phyloP scores from a whole-genome alignment of 2,113 vertebrate genomes.

The Vidua chalybeata region DNA sequence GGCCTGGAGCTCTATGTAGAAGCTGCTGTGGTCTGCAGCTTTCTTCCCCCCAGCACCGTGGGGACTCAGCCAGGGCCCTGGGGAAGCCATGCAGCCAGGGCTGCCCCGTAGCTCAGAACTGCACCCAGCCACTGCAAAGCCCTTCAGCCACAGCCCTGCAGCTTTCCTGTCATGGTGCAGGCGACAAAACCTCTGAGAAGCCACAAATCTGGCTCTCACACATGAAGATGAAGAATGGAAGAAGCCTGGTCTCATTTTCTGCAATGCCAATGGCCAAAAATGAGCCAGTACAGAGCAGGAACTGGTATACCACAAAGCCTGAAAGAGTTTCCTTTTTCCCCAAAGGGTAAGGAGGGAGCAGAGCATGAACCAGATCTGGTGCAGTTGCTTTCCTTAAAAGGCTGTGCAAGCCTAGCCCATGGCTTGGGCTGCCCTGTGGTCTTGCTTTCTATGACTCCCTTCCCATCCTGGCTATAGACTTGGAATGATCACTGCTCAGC shows the following conservation, averaged over 20 bases:
- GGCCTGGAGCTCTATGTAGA: not conserved
- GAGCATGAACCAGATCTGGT: not conserved
- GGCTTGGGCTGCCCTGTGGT: not conserved
- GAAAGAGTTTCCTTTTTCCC: not conserved
- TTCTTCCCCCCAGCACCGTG: not conserved
- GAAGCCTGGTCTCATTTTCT: not conserved
- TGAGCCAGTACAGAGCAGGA: not conserved
- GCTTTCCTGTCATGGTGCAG: not conserved
- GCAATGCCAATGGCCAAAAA: not conserved
- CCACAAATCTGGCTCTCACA: not conserved
- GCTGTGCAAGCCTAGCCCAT: not conserved
- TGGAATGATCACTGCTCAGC: accelerated
- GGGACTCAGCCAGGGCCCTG: accelerated
- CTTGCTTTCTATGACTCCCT: not conserved
- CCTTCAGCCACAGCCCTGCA: not conserved
- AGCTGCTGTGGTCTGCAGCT: not conserved
- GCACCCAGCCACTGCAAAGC: not conserved
- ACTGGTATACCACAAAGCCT: not conserved
- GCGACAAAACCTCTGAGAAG: not conserved
- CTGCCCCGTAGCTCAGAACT: not conserved
- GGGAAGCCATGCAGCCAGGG: accelerated
- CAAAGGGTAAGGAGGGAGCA: not conserved
- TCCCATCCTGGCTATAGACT: not conserved
- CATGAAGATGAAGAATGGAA: not conserved
- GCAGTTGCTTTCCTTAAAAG: not conserved